Evolutionary conservation across 2,113 vertebrate genomes (phyloP).

Genomic region (Phodopus roborovskii): DNA sequence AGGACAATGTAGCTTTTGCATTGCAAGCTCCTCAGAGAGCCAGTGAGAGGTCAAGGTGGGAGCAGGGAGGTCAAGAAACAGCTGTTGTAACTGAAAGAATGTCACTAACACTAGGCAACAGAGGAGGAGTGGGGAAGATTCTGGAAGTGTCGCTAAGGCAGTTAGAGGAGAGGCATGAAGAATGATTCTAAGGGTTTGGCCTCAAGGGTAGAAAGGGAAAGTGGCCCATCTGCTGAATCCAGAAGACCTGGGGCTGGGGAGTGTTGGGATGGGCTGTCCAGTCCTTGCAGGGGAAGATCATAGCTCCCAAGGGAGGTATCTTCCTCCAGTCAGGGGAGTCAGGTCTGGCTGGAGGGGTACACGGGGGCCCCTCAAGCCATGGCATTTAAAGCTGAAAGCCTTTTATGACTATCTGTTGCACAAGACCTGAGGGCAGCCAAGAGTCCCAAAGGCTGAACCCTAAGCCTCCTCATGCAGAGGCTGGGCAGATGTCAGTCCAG

Average conservation of each 20-base stretch:
- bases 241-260: background rate
- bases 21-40: background rate
- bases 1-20: background rate
- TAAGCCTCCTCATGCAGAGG: background rate
- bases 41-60: background rate
- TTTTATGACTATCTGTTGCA: background rate
- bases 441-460: background rate
- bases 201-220: background rate
- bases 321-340: background rate
- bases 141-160: background rate
- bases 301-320: background rate
- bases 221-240: background rate
- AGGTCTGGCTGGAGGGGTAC: background rate
- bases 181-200: background rate
- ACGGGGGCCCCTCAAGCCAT: rapidly evolving
- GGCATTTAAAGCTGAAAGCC: background rate
- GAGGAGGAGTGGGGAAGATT: background rate
- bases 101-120: rapidly evolving
- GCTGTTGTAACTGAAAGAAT: background rate
- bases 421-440: background rate
- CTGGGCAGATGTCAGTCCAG: background rate
- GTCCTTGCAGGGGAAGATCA: background rate
- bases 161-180: background rate
- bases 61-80: background rate
- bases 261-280: background rate